Conservation (phyloP, 2,797 vertebrate species). For the Lutjanus argentimaculatus region DNA sequence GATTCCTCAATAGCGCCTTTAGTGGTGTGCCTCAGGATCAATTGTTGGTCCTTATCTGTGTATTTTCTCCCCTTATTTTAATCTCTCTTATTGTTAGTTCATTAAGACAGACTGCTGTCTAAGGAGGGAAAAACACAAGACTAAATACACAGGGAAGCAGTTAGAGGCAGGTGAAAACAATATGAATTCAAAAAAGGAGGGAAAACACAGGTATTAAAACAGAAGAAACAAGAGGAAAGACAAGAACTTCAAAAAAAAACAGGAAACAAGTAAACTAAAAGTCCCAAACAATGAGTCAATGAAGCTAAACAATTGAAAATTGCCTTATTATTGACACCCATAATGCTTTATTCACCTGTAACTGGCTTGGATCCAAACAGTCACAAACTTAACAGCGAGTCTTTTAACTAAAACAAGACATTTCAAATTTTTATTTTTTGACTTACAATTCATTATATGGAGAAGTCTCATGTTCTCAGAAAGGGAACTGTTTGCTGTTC, state of each 20-base stretch:
- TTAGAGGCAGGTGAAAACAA: too few species aligned
- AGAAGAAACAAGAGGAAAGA: too few species aligned
- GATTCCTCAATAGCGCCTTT: not conserved
- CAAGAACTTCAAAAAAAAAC: too few species aligned
- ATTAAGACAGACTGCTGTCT: too few species aligned
- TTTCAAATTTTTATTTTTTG: not conserved
- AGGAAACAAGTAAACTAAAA: too few species aligned
- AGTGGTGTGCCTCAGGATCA: conserved; percentile 16
- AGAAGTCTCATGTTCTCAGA: not conserved
- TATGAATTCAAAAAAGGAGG: too few species aligned
- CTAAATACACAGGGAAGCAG: too few species aligned
- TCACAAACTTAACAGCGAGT: not conserved
- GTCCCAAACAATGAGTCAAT: not conserved
- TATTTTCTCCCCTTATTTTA: not conserved
- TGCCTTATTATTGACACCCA: not conserved
- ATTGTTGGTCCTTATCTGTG: not conserved
- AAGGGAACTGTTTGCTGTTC: not conserved
- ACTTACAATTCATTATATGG: not conserved
- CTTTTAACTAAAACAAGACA: not conserved
- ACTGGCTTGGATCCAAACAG: not conserved
- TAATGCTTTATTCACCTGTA: not conserved
- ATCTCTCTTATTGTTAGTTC: too few species aligned
- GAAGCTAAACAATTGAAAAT: not conserved
- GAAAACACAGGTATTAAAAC: too few species aligned
- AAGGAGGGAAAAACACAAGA: too few species aligned